Evolutionary conservation across 1,140 invertebrate species (phyloP), one percentile per base, ranked within the genome.

Genomic region (Triops cancriformis): DNA sequence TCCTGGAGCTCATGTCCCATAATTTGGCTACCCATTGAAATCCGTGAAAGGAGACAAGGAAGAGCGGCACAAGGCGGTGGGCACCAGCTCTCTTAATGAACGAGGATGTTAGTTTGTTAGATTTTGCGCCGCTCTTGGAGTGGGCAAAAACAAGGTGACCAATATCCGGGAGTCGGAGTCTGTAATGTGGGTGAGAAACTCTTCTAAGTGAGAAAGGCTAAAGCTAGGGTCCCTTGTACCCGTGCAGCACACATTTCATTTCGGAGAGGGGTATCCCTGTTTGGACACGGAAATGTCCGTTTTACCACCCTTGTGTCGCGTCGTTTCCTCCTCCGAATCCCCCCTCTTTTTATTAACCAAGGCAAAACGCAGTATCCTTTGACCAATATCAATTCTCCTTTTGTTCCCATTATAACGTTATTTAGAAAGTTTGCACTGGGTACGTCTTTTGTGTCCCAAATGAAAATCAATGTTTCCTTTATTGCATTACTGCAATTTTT

Each of bases 21-120:
- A 64, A 64, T 64, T 64, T 64, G 51, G 18, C 23, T 18, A 23
- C 51, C 51, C n/a, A 64, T 64, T 64, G 10, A 64, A 6, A 5
- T 18, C 51, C 14, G 14, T 64, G 6, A 7, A 23, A 23, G n/a
- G 51, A 23, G 51, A 64, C 51, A 64, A n/a, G 14, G 10, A 14
- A 37, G 31, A 7, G 23, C 0, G 51, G 51, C 51, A 18, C 10
- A 64, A 64, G 14, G 6, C 51, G 23, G 51, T n/a, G 31, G 51
- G 51, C 10, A 64, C 23, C 6, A 64, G 51, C 51, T n/a, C 10
- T 64, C 51, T 64, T 64, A 23, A 64, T 64, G 51, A 23, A 64
- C 51, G 51, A 64, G 51, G 23, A 64, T 64, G 51, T 64, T 64
- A 64, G 51, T 64, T 64, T 64, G 51, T 64, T 64, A 64, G 51